Percentiles rank a stretch among this genome's conserved stretches.
These are phyloP conservation scores for Drosophila bunnanda DNA, from an alignment of 2,888 invertebrate genomes.

Conservation along the genomic window DNA sequence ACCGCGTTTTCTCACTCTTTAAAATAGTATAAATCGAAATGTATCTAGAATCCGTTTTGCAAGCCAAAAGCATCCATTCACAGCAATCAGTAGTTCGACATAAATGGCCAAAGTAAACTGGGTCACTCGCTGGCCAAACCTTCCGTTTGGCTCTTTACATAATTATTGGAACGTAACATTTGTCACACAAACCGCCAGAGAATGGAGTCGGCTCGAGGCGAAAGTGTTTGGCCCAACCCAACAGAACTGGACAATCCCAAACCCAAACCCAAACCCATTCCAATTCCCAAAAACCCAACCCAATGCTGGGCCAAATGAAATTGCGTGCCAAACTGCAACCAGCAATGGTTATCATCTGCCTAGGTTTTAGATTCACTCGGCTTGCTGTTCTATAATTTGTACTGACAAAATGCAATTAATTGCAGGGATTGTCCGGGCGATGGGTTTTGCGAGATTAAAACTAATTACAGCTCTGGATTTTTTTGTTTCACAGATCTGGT, in stretches of 20 bases:
- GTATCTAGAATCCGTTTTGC: conserved; percentile 19
- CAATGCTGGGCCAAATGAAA: conserved; percentile 25
- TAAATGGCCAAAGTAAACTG: conserved; percentile 35
- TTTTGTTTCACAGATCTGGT: conserved; percentile 22
- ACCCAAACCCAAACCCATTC: background rate
- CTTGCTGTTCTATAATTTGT: conserved; percentile 57
- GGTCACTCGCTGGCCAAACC: conserved; percentile 59
- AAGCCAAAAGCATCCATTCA: conserved; percentile 19
- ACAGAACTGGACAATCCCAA: conserved; percentile 30
- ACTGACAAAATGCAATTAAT: conserved; percentile 76
- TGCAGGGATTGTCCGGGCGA: conserved; percentile 58
- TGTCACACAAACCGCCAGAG: conserved; percentile 59
- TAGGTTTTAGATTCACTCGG: background rate
- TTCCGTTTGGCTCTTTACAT: conserved; percentile 59
- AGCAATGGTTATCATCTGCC: conserved; percentile 40
- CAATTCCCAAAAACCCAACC: conserved; percentile 31
- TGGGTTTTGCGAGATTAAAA: conserved; percentile 38
- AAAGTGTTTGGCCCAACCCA: conserved; percentile 52
- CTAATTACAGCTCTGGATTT: conserved; percentile 18
- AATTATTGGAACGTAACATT: conserved; percentile 77
- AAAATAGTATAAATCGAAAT: too few species aligned
- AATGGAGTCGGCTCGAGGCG: conserved; percentile 41
- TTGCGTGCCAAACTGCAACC: conserved; percentile 71
- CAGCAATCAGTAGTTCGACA: conserved; percentile 26
- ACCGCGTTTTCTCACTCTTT: background rate